phyloP scores from a whole-genome alignment of 2,888 invertebrate species.

The Nematopogon swammerdamellus region DNA sequence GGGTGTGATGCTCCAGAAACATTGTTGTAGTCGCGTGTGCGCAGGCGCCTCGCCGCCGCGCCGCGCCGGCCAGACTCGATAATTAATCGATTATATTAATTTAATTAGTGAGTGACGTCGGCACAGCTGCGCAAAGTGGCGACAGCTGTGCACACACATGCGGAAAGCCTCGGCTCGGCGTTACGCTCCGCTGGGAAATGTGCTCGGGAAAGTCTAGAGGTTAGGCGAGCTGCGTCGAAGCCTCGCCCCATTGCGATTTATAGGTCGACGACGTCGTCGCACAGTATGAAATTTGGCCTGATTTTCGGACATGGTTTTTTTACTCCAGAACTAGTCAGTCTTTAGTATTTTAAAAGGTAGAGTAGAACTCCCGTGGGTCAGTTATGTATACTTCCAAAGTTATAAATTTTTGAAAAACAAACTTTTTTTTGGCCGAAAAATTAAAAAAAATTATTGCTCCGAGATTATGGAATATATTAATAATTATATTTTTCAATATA shows the following conservation, averaged over 20 bases:
- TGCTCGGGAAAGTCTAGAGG: background rate
- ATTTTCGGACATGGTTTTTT: too few relatives aligned
- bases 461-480: too few relatives aligned
- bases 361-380: too few relatives aligned
- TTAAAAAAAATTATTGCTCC: too few relatives aligned
- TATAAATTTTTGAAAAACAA: too few relatives aligned
- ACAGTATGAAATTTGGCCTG: too few relatives aligned
- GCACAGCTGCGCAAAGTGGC: conserved; percentile 38
- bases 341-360: too few relatives aligned
- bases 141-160: background rate
- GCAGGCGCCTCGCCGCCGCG: conserved; percentile 10
- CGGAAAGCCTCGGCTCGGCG: background rate
- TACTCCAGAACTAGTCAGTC: too few relatives aligned
- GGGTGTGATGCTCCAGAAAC: conserved; percentile 23
- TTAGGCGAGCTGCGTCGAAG: background rate
- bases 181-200: background rate
- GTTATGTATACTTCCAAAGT: too few relatives aligned
- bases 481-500: too few relatives aligned
- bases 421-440: too few relatives aligned
- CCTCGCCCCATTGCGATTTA: background rate
- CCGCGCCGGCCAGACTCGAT: conserved; percentile 30
- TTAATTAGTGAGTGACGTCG: conserved; percentile 31
- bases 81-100: conserved; percentile 39
- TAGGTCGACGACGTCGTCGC: background rate
- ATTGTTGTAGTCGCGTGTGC: conserved; percentile 15